A percentile compares a stretch with the other conserved stretches of the same genome.
These are phyloP conservation scores for Mugil cephalus DNA, from an alignment of 2,113 vertebrate genomes.

Conservation along the genomic window DNA sequence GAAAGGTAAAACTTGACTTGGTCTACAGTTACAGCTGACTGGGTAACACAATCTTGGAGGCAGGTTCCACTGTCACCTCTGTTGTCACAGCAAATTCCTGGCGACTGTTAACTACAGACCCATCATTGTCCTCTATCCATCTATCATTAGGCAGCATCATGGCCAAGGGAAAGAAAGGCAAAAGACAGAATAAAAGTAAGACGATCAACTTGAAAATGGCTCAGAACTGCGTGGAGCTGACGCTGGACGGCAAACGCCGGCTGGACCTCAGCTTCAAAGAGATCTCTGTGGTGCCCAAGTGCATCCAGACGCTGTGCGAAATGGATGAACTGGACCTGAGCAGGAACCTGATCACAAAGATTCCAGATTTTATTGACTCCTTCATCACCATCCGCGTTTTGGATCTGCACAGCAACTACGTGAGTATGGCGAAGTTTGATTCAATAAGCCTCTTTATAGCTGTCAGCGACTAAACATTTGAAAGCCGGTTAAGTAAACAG, in stretches of 20 bases:
- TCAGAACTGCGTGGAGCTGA: slow-evolving; percentile 84
- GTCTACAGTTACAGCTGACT: slow-evolving; percentile 31
- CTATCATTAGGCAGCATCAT: slow-evolving; percentile 56
- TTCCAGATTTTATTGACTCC: slow-evolving; percentile 87
- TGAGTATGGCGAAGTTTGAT: slow-evolving; percentile 40
- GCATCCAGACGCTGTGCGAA: slow-evolving; percentile 86
- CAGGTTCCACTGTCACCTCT: background rate
- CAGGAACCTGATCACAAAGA: slow-evolving; percentile 87
- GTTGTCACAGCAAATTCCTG: background rate
- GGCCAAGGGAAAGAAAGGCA: slow-evolving; percentile 66
- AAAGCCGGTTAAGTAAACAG: no score
- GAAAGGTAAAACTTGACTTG: slow-evolving; percentile 8
- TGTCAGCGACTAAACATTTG: no score
- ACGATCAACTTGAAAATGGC: slow-evolving; percentile 88
- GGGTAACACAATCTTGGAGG: slow-evolving; percentile 29
- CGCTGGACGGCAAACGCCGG: slow-evolving; percentile 82
- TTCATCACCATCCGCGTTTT: slow-evolving; percentile 88
- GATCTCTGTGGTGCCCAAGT: slow-evolving; percentile 87
- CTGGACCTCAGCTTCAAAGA: slow-evolving; percentile 92
- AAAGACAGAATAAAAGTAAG: slow-evolving; percentile 73
- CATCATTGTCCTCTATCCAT: background rate
- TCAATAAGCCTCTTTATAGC: no score
- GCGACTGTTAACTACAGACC: slow-evolving; percentile 10
- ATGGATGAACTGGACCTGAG: slow-evolving; percentile 92
- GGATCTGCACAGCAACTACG: slow-evolving; percentile 92